Conservation (phyloP, 2,797 vertebrate species). For the Perodicticus potto region DNA sequence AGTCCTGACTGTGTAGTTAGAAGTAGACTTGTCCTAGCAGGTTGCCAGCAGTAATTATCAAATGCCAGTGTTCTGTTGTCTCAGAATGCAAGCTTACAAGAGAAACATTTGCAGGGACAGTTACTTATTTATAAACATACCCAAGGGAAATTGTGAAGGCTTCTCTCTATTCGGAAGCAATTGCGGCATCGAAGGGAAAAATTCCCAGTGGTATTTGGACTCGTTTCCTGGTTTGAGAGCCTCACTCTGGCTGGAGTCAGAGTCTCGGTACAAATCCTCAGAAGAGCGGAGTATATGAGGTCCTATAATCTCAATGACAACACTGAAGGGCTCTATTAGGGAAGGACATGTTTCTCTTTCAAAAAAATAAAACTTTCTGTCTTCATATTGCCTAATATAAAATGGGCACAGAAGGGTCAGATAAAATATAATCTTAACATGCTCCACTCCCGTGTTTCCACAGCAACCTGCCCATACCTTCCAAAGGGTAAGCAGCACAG, state of each 20-base stretch:
- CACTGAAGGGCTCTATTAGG: background rate
- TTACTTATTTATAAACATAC: conserved; percentile 12
- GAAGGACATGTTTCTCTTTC: background rate
- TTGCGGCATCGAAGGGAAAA: background rate
- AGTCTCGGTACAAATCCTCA: background rate
- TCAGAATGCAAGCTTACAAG: background rate
- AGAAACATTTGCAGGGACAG: background rate
- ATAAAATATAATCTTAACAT: background rate
- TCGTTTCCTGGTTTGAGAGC: background rate
- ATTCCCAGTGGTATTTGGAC: background rate
- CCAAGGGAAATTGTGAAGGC: background rate
- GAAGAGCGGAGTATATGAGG: background rate
- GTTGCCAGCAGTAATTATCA: background rate
- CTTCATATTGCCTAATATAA: conserved; percentile 25
- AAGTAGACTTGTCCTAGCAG: background rate
- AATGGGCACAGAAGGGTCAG: background rate
- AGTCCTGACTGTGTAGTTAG: background rate
- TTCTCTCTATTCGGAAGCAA: conserved; percentile 10
- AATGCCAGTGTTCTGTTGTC: background rate
- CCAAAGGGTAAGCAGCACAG: accelerated
- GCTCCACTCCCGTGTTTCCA: background rate
- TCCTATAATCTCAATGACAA: background rate
- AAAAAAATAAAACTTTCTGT: background rate
- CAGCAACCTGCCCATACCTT: background rate
- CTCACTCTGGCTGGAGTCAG: background rate